These are phyloP conservation scores for Paradoxurus hermaphroditus DNA, from an alignment of 2,113 vertebrate genomes.

Conservation along the genomic window DNA sequence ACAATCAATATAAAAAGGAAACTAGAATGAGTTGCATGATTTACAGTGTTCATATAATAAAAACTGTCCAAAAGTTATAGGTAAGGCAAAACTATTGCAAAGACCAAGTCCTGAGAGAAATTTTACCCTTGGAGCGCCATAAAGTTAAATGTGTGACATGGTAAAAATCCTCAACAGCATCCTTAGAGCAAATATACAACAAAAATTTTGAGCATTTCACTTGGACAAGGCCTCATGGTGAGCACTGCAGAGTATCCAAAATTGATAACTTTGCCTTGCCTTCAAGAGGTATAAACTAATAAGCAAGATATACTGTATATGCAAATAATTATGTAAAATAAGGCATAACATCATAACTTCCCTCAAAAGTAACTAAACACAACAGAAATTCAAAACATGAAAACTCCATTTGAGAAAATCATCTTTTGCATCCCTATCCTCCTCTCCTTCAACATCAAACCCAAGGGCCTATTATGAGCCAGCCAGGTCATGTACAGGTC, in stretches of 20 bases:
- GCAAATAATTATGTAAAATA: background rate
- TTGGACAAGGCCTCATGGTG: background rate
- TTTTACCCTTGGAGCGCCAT: background rate
- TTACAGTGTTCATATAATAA: background rate
- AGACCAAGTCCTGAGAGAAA: slow-evolving; percentile 10
- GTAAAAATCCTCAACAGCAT: slow-evolving; percentile 19
- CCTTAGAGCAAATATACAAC: background rate
- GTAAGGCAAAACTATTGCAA: background rate
- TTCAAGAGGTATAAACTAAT: background rate
- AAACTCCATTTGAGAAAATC: background rate
- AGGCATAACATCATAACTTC: background rate
- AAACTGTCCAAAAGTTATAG: background rate
- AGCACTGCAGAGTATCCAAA: background rate
- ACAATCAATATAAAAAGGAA: background rate
- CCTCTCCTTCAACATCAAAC: background rate
- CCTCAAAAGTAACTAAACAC: background rate
- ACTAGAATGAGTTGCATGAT: background rate
- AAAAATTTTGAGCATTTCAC: background rate
- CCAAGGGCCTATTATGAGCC: background rate
- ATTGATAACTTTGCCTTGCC: background rate
- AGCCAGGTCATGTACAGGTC: background rate
- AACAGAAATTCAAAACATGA: background rate
- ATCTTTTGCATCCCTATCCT: background rate
- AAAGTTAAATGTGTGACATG: background rate
- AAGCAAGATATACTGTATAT: background rate